Evolutionary conservation across 2,888 invertebrate species (phyloP), one percentile per base, ranked within the genome.

Genomic region (Morpho helenor): DNA sequence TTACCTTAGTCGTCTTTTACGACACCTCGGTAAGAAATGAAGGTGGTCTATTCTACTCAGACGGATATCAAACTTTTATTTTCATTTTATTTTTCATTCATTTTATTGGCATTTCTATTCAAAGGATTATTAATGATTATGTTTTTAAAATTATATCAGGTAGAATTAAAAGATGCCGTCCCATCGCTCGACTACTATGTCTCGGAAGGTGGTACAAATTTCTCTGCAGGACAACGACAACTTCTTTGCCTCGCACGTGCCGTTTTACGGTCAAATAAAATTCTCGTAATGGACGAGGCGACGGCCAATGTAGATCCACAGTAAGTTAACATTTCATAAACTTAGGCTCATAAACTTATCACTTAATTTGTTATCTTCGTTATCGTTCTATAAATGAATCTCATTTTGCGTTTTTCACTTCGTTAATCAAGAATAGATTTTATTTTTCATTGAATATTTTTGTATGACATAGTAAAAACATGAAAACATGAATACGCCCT

Each of bases 221-320:
- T 96, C 68, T 96, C 96, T 46, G 94, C 96, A 56, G 97, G 96
- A 0, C 96, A 96, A 75, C 86, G 96, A 41, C 96, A 97, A 77
- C 84, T 96, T 60, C 91, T 97, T 57, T 96, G 96, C 72, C 82
- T 97, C 58, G 96, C 96, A 0, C 88, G 96, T 57, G 96, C 96
- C 0, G 92, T 96, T 56, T 85, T 96, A 7, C 88, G 94, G 52
- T 93, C 94, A 60, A 96, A 95, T 75, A 93, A 89, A 60, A 92
- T 96, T 53, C 89, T 96, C 2, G 92, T 93, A 44, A 87, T 93
- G 91, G 93, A 93, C 65, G 93, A 93, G 73, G 93, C 92, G 7
- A 92, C 91, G 2, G 92, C 92, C 43, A 92, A 91, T 69, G 91
- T 91, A 1, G 93, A 93, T 70, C 91, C 92, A n/a, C 87, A 91